A percentile compares a stretch with the other conserved stretches of the same genome.
Conservation (phyloP, 2,113 vertebrate species). For the Genyomyrus donnyi region DNA sequence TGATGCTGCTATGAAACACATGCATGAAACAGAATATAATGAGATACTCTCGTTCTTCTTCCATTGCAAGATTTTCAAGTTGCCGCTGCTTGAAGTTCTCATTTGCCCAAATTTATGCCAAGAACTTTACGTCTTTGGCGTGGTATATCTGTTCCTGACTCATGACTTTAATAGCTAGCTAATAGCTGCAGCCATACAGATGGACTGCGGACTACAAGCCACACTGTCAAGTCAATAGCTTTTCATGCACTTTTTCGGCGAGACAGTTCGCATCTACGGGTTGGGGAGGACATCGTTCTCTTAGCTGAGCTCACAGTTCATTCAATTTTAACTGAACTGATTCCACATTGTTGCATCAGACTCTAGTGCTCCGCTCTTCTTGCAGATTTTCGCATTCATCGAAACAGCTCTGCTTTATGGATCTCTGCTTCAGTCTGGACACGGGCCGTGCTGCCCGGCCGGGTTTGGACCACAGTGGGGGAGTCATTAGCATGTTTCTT, state of each 20-base stretch:
- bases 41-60: not conserved
- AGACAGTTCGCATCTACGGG: not conserved
- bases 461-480: not conserved
- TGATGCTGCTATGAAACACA: not conserved
- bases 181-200: not conserved
- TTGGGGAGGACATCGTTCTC: not conserved
- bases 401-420: not conserved
- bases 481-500: not conserved
- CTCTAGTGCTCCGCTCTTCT: not conserved
- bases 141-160: not conserved
- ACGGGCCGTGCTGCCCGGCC: not conserved
- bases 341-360: not conserved
- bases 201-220: not conserved
- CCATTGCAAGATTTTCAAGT: not conserved
- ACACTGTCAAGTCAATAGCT: not conserved
- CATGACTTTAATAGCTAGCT: not conserved
- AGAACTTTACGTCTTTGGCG: not conserved
- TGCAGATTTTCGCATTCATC: not conserved
- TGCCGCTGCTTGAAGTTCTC: not conserved
- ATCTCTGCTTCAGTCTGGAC: not conserved
- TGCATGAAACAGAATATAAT: not conserved
- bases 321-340: not conserved
- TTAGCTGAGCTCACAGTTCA: not conserved
- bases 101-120: not conserved
- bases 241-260: not conserved